Base-by-base conservation (phyloP, 2,888 invertebrate genomes). In the Tineola bisselliella region DNA sequence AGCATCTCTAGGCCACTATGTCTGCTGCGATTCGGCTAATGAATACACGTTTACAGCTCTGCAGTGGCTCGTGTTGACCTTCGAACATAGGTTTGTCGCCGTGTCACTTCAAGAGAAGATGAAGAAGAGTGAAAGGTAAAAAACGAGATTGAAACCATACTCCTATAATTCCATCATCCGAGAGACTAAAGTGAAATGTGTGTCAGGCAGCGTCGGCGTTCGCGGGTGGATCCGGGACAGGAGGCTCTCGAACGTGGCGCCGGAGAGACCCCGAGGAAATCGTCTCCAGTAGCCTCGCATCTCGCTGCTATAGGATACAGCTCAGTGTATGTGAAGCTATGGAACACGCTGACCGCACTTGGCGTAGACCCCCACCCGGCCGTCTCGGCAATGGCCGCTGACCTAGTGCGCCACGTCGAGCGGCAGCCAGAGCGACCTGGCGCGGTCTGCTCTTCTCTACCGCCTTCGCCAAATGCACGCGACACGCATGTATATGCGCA, bases 361-460 rank as follows among this genome's bases (percentile, higher is more conserved):
- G 91, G 94, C 62, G 89, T 90, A 63, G 99, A 99, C 88, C 98
- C 99, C 1, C 92, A 93, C 77, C 95, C 95, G 1, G 91, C 91
- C 61, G 95, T 98, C 3, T 89, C 94, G 0, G 80, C 88, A 62
- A 91, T 96, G 88, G 94, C 96, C 6, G 89, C 89, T 66, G 91
- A 91, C 69, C 90, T 98, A 62, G 93, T 95, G 38, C 90, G 90
- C 65, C 89, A 94, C 71, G 92, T 98, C 66, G 89, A 91, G 62
- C 90, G 90, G 69, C 93, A 94, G 86, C 93, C 92, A 70, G 72
- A 63, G 65, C 60, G 65, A 67, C 65, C 64, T 67, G 71, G 73
- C 66, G 87, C 89, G 65, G 76, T 86, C 44, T 25, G 25, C 25
- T 25, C 25, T 25, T 90, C 90, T 66, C 77, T 90, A 69, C 90